Evolutionary conservation across 1,140 invertebrate genomes (phyloP).

Genomic region (Leptopilina boulardi): DNA sequence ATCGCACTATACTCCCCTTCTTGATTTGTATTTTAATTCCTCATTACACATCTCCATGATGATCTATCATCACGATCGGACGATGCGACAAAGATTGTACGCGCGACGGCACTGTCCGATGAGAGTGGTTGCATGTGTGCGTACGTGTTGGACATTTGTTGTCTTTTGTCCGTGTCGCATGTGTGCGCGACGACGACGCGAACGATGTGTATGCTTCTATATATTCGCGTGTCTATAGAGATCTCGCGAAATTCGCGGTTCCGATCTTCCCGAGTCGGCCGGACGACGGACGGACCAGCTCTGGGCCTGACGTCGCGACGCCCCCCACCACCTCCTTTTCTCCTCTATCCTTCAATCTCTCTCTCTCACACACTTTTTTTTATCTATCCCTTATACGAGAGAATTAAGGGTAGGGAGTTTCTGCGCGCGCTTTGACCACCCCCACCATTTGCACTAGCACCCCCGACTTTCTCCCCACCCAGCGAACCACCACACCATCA

Average conservation of each 20-base stretch:
- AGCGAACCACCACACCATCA: slow-evolving; percentile 38
- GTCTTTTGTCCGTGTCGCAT: slow-evolving; percentile 28
- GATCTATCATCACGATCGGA: slow-evolving; percentile 31
- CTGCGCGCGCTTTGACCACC: slow-evolving; percentile 61
- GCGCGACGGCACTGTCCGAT: slow-evolving; percentile 10
- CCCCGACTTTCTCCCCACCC: slow-evolving; percentile 39
- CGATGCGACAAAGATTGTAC: slow-evolving; percentile 20
- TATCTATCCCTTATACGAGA: slow-evolving; percentile 43
- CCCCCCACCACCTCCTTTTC: slow-evolving; percentile 52
- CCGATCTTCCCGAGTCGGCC: slow-evolving; percentile 71
- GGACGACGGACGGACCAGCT: slow-evolving; percentile 71
- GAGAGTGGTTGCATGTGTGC: slow-evolving; percentile 3
- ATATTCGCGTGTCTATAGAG: slow-evolving; percentile 46
- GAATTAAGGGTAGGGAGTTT: slow-evolving; percentile 48
- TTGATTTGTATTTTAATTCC: neutral
- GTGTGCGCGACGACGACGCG: slow-evolving; percentile 33
- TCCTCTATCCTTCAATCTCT: slow-evolving; percentile 35
- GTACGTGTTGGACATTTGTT: slow-evolving; percentile 25
- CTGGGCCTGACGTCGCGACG: slow-evolving; percentile 67
- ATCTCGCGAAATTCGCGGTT: slow-evolving; percentile 69
- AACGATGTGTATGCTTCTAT: slow-evolving; percentile 36
- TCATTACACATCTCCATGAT: neutral
- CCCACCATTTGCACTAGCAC: slow-evolving; percentile 38
- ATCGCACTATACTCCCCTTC: neutral
- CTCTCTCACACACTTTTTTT: slow-evolving; percentile 36